Evolutionary conservation across 2,113 vertebrate genomes (phyloP).

Genomic region (Microtus oregoni): DNA sequence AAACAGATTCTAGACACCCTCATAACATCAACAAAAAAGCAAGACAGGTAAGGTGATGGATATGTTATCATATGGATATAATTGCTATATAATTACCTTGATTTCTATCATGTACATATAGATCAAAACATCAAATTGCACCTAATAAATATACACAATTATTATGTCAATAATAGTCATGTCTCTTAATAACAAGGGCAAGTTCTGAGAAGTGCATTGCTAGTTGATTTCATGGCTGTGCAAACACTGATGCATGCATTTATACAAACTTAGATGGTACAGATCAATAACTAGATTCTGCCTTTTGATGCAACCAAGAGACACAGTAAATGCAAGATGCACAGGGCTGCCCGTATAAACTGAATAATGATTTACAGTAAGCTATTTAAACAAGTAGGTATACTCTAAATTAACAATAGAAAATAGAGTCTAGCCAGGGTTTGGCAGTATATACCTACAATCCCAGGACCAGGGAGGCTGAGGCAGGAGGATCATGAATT

Average conservation of each 20-base stretch:
- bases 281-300: background rate
- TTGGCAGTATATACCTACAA: background rate
- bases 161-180: background rate
- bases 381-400: background rate
- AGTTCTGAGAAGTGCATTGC: background rate
- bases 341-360: background rate
- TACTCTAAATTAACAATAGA: background rate
- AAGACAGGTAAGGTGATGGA: background rate
- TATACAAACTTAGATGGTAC: background rate
- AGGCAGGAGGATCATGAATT: background rate
- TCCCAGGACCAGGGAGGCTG: background rate
- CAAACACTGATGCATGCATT: background rate
- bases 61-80: background rate
- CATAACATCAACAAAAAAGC: background rate
- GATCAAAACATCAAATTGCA: background rate
- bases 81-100: constrained; percentile 1
- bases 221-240: background rate
- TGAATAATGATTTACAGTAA: background rate
- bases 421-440: background rate
- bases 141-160: background rate
- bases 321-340: background rate
- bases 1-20: background rate
- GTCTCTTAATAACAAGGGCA: background rate
- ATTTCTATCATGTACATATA: background rate
- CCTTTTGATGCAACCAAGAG: background rate